A percentile compares a stretch with the other conserved stretches of the same genome.
These are phyloP conservation scores for Gordius sp. DNA, from an alignment of 2,888 invertebrate genomes.

Conservation along the genomic window DNA sequence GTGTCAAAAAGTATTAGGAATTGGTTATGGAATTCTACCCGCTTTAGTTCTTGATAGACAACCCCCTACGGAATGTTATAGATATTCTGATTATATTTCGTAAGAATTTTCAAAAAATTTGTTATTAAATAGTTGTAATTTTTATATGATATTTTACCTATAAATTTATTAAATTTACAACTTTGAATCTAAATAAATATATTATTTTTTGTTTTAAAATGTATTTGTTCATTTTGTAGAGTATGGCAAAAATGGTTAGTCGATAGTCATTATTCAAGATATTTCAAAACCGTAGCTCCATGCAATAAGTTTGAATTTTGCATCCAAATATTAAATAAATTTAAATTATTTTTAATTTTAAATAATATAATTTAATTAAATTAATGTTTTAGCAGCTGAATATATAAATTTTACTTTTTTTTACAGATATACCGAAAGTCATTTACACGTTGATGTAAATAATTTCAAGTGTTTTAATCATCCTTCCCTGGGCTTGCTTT, in stretches of 20 bases:
- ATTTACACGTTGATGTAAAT: slow-evolving; percentile 3
- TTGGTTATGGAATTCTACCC: background rate
- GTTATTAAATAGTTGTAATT: background rate
- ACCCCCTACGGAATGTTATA: slow-evolving; percentile 9
- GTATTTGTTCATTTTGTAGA: background rate
- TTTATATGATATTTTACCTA: background rate
- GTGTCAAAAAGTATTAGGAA: too few relatives aligned
- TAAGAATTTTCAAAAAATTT: background rate
- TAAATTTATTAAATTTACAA: too few relatives aligned
- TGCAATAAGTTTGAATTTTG: background rate
- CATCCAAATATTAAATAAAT: background rate
- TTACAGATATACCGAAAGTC: background rate
- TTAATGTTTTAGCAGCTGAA: background rate
- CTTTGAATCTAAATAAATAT: background rate
- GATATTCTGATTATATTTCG: slow-evolving; percentile 1
- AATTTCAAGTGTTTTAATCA: slow-evolving; percentile 1
- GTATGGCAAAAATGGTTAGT: slow-evolving; percentile 13
- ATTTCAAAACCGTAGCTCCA: background rate
- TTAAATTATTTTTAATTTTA: background rate
- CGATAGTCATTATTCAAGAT: background rate
- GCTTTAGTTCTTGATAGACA: background rate
- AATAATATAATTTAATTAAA: background rate
- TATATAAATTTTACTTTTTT: background rate
- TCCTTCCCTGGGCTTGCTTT: background rate
- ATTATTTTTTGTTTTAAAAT: background rate